Conservation (phyloP, 2,888 invertebrate genomes). For the Cosmorhoe ocellata region DNA sequence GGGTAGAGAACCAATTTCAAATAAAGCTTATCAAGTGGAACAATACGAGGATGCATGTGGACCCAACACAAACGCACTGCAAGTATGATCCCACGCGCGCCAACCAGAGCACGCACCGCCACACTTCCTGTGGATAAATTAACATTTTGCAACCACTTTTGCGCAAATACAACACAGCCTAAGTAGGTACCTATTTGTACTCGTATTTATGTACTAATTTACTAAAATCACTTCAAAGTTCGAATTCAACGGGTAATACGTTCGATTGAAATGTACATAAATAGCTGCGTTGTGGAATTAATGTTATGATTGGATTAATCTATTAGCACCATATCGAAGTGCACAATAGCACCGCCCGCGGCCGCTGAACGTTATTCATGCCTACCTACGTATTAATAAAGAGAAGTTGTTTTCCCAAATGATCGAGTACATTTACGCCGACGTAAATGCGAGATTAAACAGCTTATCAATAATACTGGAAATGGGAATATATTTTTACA, state of each 20-base stretch:
- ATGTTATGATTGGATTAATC: conserved; percentile 81
- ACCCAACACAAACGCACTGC: conserved; percentile 63
- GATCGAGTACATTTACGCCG: conserved; percentile 20
- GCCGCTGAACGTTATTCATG: conserved; percentile 28
- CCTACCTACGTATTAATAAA: conserved; percentile 19
- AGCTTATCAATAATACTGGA: conserved; percentile 21
- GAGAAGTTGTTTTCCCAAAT: conserved; percentile 20
- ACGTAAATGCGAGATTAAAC: conserved; percentile 20
- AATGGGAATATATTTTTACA: conserved; percentile 15
- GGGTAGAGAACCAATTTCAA: conserved; percentile 9
- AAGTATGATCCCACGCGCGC: conserved; percentile 64
- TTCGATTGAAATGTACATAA: conserved; percentile 68
- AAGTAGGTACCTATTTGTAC: background rate
- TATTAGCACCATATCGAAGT: conserved; percentile 72
- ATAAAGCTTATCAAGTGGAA: conserved; percentile 41
- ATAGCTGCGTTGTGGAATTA: conserved; percentile 73
- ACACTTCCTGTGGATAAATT: conserved; percentile 54
- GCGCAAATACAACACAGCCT: background rate
- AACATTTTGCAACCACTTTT: conserved; percentile 55
- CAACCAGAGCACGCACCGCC: conserved; percentile 63
- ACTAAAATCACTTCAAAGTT: conserved; percentile 52
- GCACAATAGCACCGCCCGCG: conserved; percentile 55
- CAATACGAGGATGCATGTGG: conserved; percentile 54
- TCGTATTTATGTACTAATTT: background rate
- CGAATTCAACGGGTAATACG: conserved; percentile 64